Percentiles rank a stretch among this genome's conserved stretches.
Conservation (phyloP, 2,113 vertebrate species). For the Toxostoma redivivum region DNA sequence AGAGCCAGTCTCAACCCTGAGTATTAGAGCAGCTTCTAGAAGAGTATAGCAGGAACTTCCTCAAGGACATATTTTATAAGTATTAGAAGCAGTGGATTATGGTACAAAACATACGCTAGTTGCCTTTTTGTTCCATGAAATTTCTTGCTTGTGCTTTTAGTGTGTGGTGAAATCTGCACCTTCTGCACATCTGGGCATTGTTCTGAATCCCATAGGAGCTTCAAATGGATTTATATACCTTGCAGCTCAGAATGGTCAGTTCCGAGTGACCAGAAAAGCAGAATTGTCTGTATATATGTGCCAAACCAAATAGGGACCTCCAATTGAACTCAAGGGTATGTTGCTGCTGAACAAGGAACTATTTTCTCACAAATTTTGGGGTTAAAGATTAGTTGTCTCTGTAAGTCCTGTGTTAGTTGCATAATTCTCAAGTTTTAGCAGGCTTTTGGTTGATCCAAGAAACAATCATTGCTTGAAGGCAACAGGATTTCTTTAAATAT, state of each 20-base stretch:
- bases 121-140: background rate
- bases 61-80: background rate
- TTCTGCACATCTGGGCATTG: background rate
- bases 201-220: background rate
- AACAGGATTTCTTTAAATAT: background rate
- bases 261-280: background rate
- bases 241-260: background rate
- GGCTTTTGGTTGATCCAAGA: background rate
- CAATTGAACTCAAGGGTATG: background rate
- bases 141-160: background rate
- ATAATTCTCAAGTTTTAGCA: background rate
- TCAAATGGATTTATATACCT: background rate
- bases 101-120: background rate
- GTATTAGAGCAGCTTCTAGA: background rate
- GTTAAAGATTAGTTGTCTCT: background rate
- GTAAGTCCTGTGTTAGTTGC: background rate
- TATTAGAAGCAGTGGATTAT: background rate
- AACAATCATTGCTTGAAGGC: background rate
- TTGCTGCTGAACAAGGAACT: background rate
- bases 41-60: background rate
- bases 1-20: background rate
- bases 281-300: background rate
- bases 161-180: background rate
- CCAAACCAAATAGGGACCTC: background rate
- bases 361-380: background rate